Evolutionary conservation across 1,140 invertebrate genomes (phyloP), one percentile per base, ranked within the genome.

Genomic region (Agraylea sexmaculata): DNA sequence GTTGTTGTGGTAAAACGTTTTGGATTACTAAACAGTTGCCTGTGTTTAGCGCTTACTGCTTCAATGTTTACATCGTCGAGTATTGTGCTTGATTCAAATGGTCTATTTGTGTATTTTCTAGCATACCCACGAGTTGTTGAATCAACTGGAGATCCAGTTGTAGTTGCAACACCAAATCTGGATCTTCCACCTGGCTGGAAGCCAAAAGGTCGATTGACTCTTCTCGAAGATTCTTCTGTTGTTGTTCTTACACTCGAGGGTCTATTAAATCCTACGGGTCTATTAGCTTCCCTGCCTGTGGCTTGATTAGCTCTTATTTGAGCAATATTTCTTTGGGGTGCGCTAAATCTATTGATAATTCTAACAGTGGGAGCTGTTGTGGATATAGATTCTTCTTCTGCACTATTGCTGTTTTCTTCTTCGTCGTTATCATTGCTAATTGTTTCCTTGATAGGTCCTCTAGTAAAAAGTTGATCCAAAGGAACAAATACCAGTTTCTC

Each of bases 401-500:
- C 57, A 42, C 48, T 43, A 34, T 45, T 35, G 10, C 20, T 10
- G 29, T 57, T 55, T 40, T 56, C 52, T 7, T 53, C 54, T 45
- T 53, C 50, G 28, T 64, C 57, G n/a, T n/a, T n/a, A n/a, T 58
- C 55, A 39, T 58, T 56, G 43, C 57, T 53, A 30, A 56, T 55
- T 32, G 40, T 11, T 23, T 29, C 53, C 27, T 56, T 50, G 15
- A 13, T 19, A 22, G 64, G 59, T 47, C 59, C 64, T 43, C 59
- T 57, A 8, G 57, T 60, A 43, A 61, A 68, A 17, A 66, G 33
- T 53, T 65, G 53, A 46, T 52, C 59, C 19, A 53, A 46, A 22
- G 65, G 65, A 29, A 68, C 62, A 42, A 68, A 59, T 7, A 61
- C 60, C 20, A 66, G 62, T 43, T 63, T 58, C 50, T 61, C 60